Base-by-base conservation (phyloP, 2,113 vertebrate species). In the Pionites leucogaster region DNA sequence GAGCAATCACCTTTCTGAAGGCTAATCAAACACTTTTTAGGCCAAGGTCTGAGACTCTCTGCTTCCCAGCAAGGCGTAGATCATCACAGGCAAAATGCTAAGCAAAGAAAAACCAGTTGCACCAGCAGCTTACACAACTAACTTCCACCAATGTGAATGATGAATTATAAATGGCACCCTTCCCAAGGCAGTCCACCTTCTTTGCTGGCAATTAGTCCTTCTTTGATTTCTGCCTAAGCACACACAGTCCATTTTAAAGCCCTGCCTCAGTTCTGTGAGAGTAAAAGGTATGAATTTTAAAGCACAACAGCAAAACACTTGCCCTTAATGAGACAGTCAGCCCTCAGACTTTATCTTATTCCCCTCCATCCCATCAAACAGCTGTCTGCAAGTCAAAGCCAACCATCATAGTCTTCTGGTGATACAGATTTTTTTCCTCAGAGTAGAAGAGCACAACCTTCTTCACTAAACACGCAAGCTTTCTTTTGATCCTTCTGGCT, bases 141-240 rank as follows among this genome's bases (percentile, higher is more conserved):
- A 44, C 31, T 87, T 72, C 47, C 41, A 72, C 16, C 16, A 35
- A 3, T 0, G 0, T 10, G 11, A 65, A 55, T 0, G 0, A 25
- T 10, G 14, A 6, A 7, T 5, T 7, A 20, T 20, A 39, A 87
- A 25, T 2, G 7, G 12, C 28, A 62, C 15, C 14, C 4, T 27
- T 79, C 50, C 25, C 62, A 37, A 55, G 31, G 33, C 1, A 74
- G 63, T 15, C 18, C 24, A 65, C 27, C 13, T 52, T 35, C n/a
- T 77, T 9, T 35, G 16, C 16, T 31, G n/a, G 18, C 25, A 69
- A 10, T 50, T 50, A 59, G 33, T 23, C 35, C 27, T 69, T 71
- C 57, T 18, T 60, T 16, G 13, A 33, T 63, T 92, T 83, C 24
- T 57, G 11, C 6, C 31, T 80, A 60, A 69, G 62, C 23, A 49